Evolutionary conservation across 2,797 vertebrate species (phyloP).

Genomic region (Galago senegalensis): DNA sequence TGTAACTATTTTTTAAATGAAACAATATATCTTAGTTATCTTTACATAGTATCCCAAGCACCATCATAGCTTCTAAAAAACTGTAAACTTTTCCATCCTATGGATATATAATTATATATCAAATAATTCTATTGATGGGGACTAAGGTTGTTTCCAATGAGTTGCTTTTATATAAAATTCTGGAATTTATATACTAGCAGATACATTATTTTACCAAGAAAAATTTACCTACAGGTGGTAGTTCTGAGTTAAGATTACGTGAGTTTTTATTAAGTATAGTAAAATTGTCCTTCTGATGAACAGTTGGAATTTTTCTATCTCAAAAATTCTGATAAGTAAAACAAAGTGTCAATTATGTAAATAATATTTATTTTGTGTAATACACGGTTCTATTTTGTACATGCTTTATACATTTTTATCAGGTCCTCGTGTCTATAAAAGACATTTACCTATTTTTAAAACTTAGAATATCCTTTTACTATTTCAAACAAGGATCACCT

Average conservation of each 20-base stretch:
- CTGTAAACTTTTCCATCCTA: not conserved
- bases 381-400: not conserved
- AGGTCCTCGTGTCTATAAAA: not conserved
- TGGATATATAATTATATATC: not conserved
- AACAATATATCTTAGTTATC: not conserved
- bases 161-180: not conserved
- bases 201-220: not conserved
- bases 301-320: conserved; percentile 13
- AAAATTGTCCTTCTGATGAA: not conserved
- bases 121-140: not conserved
- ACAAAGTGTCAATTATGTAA: conserved; percentile 25
- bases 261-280: conserved; percentile 39
- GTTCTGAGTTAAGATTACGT: conserved; percentile 39
- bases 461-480: not conserved
- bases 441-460: conserved; percentile 26
- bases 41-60: not conserved
- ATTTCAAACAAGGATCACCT: conserved; percentile 28
- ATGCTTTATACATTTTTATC: not conserved
- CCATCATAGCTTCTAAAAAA: conserved; percentile 14
- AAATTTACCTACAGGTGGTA: not conserved
- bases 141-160: not conserved
- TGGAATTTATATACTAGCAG: not conserved
- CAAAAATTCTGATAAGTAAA: conserved; percentile 50
- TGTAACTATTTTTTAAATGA: conserved; percentile 15
- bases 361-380: conserved; percentile 43